A percentile compares a stretch with the other conserved stretches of the same genome.
These are phyloP conservation scores for Pissodes strobi DNA, from an alignment of 1,140 invertebrate species.

Conservation along the genomic window DNA sequence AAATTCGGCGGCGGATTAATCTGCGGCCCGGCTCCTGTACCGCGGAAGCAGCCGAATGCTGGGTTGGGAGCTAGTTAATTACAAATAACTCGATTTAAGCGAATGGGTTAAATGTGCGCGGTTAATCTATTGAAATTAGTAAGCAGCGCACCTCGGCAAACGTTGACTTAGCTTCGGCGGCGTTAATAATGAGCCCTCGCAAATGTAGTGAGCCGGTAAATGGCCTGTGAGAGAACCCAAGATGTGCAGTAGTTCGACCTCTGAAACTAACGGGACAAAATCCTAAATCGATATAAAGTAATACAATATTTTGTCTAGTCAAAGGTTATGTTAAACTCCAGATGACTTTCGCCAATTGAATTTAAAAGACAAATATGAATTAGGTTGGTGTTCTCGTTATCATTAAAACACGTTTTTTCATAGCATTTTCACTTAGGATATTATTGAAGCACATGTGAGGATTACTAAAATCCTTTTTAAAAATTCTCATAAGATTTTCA, in stretches of 20 bases:
- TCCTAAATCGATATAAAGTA: background rate
- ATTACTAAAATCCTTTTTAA: too few species aligned
- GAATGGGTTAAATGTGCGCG: constrained; percentile 56
- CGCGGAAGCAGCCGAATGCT: constrained; percentile 19
- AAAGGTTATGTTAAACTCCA: too few species aligned
- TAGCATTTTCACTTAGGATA: too few species aligned
- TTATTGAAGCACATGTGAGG: too few species aligned
- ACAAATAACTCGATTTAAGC: constrained; percentile 57
- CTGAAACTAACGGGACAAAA: constrained; percentile 7
- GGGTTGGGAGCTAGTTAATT: constrained; percentile 51
- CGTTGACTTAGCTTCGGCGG: constrained; percentile 52
- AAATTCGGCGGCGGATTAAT: constrained; percentile 46
- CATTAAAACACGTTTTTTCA: too few species aligned
- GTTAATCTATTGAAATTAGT: constrained; percentile 58
- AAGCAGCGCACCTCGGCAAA: constrained; percentile 55
- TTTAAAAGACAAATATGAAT: too few species aligned
- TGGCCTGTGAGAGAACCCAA: constrained; percentile 49
- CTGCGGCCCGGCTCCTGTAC: constrained; percentile 29
- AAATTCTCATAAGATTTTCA: too few species aligned
- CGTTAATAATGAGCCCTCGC: constrained; percentile 52
- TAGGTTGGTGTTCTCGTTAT: too few species aligned
- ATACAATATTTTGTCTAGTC: too few species aligned
- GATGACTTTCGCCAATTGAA: too few species aligned
- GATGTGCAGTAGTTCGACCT: constrained; percentile 20
- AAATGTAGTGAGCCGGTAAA: constrained; percentile 56